phyloP scores from a whole-genome alignment of 2,888 invertebrate genomes.

The Selenia dentaria region DNA sequence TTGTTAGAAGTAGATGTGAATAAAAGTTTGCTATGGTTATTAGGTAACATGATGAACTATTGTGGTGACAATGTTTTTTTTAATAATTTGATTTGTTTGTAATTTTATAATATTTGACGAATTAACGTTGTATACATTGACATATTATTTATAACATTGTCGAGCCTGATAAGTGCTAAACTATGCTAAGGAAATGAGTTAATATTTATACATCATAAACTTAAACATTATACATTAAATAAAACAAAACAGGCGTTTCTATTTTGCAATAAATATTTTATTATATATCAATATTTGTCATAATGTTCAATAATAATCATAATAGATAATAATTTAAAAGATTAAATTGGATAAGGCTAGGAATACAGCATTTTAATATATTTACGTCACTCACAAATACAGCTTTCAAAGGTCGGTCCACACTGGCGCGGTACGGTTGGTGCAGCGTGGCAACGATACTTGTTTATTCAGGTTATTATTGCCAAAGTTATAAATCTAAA shows the following conservation, averaged over 20 bases:
- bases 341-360: slow-evolving; percentile 77
- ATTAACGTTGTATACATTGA: no score
- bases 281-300: slow-evolving; percentile 73
- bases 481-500: no score
- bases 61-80: slow-evolving; percentile 30
- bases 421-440: slow-evolving; percentile 26
- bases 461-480: no score
- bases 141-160: neutral
- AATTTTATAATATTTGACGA: neutral
- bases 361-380: slow-evolving; percentile 61
- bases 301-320: slow-evolving; percentile 57
- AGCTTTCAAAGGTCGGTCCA: slow-evolving; percentile 38
- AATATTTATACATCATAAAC: no score
- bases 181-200: no score
- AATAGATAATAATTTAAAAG: slow-evolving; percentile 62
- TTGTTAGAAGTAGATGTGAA: slow-evolving; percentile 32
- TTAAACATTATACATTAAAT: no score
- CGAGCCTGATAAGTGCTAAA: no score
- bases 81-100: neutral
- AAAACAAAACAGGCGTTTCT: slow-evolving; percentile 19
- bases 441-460: no score
- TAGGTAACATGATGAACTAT: slow-evolving; percentile 61
- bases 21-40: slow-evolving; percentile 57
- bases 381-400: slow-evolving; percentile 63
- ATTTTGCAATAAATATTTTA: slow-evolving; percentile 74